A percentile compares a stretch with the other conserved stretches of the same genome.
phyloP scores from a whole-genome alignment of 2,888 invertebrate species.

The Papilio gigon region DNA sequence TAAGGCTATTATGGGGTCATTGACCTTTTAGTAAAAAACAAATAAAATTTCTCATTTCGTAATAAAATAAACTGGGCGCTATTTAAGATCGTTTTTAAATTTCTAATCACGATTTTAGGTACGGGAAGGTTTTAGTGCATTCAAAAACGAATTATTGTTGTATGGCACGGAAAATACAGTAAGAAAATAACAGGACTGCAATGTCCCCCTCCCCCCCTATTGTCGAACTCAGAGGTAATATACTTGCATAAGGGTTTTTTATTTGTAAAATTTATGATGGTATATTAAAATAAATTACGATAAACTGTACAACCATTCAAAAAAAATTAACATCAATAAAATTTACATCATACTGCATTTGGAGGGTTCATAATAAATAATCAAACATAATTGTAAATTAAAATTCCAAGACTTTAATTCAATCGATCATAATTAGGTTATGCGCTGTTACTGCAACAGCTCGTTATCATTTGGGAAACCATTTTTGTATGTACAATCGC shows the following conservation, averaged over 20 bases:
- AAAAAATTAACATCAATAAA: background rate
- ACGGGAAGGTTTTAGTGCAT: background rate
- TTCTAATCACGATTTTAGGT: background rate
- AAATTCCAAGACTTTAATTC: background rate
- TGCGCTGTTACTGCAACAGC: background rate
- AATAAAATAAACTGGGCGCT: background rate
- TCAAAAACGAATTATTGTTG: background rate
- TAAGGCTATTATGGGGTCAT: background rate
- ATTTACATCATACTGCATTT: background rate
- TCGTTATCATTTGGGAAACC: conserved; percentile 11
- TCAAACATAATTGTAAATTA: background rate
- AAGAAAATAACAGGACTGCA: background rate
- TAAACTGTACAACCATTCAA: background rate
- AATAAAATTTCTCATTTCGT: background rate
- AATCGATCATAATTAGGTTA: background rate
- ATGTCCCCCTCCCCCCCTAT: too few relatives aligned
- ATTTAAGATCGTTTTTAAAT: background rate
- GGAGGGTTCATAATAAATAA: background rate
- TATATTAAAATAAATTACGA: background rate
- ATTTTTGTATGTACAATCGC: too few relatives aligned
- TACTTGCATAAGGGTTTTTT: background rate
- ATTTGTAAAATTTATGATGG: background rate
- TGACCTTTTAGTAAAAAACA: background rate
- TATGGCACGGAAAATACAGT: background rate
- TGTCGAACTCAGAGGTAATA: too few relatives aligned